Evolutionary conservation across 2,888 invertebrate genomes (phyloP).

Genomic region (Leptopilina syphax): DNA sequence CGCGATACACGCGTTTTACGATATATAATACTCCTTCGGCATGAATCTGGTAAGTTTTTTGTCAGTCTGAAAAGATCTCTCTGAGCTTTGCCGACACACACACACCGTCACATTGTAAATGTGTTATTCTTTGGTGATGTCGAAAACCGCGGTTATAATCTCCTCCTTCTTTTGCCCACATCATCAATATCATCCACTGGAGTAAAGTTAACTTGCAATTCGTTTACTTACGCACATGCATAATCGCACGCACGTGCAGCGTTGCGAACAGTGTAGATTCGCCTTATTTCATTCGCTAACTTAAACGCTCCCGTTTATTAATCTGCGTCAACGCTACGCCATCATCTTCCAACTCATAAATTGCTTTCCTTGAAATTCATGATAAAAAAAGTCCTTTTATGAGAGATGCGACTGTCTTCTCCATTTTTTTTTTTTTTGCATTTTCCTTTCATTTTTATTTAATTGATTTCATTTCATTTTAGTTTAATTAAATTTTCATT

Average conservation of each 20-base stretch:
- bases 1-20: slow-evolving; percentile 72
- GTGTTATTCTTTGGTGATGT: slow-evolving; percentile 42
- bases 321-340: slow-evolving; percentile 40
- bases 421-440: neutral
- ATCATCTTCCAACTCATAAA: slow-evolving; percentile 39
- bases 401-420: slow-evolving; percentile 16
- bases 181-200: slow-evolving; percentile 30
- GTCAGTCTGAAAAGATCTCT: slow-evolving; percentile 72
- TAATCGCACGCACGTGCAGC: slow-evolving; percentile 36
- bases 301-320: slow-evolving; percentile 39
- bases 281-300: slow-evolving; percentile 36
- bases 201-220: slow-evolving; percentile 5
- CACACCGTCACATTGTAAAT: slow-evolving; percentile 52
- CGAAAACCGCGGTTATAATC: slow-evolving; percentile 42
- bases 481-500: no score
- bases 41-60: slow-evolving; percentile 66
- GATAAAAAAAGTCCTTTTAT: slow-evolving; percentile 23
- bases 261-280: slow-evolving; percentile 29
- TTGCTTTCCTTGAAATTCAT: slow-evolving; percentile 25
- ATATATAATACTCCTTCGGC: slow-evolving; percentile 52
- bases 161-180: slow-evolving; percentile 35
- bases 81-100: slow-evolving; percentile 67
- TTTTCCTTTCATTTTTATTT: no score
- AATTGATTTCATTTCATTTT: no score
- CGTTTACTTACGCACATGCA: slow-evolving; percentile 33